Base-by-base conservation (phyloP, 2,113 vertebrate genomes). In the Lutjanus erythropterus region DNA sequence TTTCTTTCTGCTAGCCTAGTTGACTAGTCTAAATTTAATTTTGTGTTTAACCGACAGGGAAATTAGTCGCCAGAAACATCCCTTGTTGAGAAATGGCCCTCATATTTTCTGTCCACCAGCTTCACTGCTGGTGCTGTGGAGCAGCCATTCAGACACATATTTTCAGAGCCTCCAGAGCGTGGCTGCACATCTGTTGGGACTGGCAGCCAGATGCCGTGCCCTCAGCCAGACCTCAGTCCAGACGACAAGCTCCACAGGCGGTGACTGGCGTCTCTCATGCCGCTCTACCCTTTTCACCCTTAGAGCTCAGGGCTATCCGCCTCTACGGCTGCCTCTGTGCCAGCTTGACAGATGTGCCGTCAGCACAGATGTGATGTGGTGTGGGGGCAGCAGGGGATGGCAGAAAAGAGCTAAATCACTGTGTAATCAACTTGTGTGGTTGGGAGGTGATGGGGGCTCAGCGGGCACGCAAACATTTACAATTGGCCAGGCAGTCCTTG, bases 401-500 rank as follows among this genome's bases (percentile, higher is more conserved):
- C 71, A 67, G 76, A 85, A 81, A 78, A 52, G 79, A 64, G 75
- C 88, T 89, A 92, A 89, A 92, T 92, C 83, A 83, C 84, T 78
- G 80, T 87, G 89, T 91, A 86, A 93, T 93, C 91, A 92, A 89
- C 68, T 75, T 80, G 88, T 85, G 90, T 53, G 83, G 86, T 37
- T 84, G 77, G 75, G 80, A 87, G 91, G 85, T 86, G 88, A 91
- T 86, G 89, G 86, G 85, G 84, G 87, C 89, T 92, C 86, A 88
- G 64, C 86, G 87, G 92, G 90, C 95, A 95, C 93, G 75, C 92
- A 94, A 95, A 94, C 94, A 95, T 95, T 96, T 96, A 90, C 93
- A 94, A 94, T 93, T 95, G 94, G 93, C 88, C 90, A 87, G 94
- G 90, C 94, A 95, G 96, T 84, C 95, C 95, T 97, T 97, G 96